Percentiles rank a stretch among this genome's conserved stretches.
Evolutionary conservation across 2,888 invertebrate species (phyloP).

Genomic region (Drosophila diplacantha): DNA sequence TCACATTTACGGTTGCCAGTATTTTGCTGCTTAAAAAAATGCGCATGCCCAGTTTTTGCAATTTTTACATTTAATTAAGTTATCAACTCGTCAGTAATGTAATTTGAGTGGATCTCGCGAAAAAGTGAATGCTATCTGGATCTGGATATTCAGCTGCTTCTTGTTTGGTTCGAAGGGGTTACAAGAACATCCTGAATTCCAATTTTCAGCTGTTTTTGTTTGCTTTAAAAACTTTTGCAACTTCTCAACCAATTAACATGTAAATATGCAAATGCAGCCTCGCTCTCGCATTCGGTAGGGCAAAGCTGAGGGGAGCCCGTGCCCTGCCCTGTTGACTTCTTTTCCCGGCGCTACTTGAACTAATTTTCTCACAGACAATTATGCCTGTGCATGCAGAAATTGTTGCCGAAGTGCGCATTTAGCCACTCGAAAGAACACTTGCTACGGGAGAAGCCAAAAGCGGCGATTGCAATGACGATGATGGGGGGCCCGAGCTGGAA

Average conservation of each 20-base stretch:
- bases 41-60: background rate
- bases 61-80: constrained; percentile 8
- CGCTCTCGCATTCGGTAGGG: background rate
- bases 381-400: constrained; percentile 47
- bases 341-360: constrained; percentile 29
- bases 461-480: constrained; percentile 18
- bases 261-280: constrained; percentile 1
- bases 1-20: background rate
- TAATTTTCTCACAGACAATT: constrained; percentile 55
- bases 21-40: background rate
- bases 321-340: constrained; percentile 8
- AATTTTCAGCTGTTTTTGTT: constrained; percentile 10
- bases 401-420: constrained; percentile 37
- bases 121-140: background rate
- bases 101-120: background rate
- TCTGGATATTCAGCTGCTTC: background rate
- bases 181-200: background rate
- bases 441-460: background rate
- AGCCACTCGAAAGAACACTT: constrained; percentile 35
- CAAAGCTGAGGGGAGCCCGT: background rate
- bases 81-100: constrained; percentile 3
- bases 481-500: constrained; percentile 13
- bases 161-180: background rate
- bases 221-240: constrained; percentile 1
- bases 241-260: constrained; percentile 8